A percentile compares a stretch with the other conserved stretches of the same genome.
phyloP scores from a whole-genome alignment of 2,888 invertebrate genomes.

The Cerceris ruficornis region DNA sequence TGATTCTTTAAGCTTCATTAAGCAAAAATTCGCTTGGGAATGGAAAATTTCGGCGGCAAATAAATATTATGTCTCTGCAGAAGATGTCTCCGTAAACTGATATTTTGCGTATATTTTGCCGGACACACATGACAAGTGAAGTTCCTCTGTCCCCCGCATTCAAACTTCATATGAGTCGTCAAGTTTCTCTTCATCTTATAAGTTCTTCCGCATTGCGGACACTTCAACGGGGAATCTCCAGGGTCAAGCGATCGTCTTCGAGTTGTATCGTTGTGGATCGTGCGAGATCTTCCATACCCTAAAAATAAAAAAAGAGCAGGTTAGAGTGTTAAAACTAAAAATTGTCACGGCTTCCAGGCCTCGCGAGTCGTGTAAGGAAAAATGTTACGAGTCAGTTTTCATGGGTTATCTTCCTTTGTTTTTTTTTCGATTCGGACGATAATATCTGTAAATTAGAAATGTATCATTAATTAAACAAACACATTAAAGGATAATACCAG shows the following conservation, averaged over 20 bases:
- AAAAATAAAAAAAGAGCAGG: conserved; percentile 43
- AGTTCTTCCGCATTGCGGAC: conserved; percentile 73
- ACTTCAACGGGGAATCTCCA: conserved; percentile 42
- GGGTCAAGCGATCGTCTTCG: not conserved
- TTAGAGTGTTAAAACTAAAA: conserved; percentile 36
- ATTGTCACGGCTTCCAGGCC: not conserved
- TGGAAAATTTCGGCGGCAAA: conserved; percentile 62
- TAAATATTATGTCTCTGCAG: conserved; percentile 68
- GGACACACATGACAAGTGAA: conserved; percentile 87
- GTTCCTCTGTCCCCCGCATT: conserved; percentile 87
- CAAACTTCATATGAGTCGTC: conserved; percentile 86
- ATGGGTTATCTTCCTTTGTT: not conserved
- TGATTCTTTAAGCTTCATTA: not conserved
- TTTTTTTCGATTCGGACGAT: not conserved
- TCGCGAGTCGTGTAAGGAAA: not conserved
- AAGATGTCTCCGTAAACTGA: conserved; percentile 79
- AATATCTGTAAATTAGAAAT: not conserved
- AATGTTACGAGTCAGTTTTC: not conserved
- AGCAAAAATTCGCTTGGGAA: conserved; percentile 59
- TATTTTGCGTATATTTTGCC: conserved; percentile 87
- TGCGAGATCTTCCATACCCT: conserved; percentile 34
- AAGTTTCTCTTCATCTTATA: conserved; percentile 75
- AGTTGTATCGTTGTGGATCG: not conserved
- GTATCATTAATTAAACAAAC: not conserved
- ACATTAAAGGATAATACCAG: not conserved